Base-by-base conservation (phyloP, 2,113 vertebrate genomes). In the Gnathonemus longibarbis region DNA sequence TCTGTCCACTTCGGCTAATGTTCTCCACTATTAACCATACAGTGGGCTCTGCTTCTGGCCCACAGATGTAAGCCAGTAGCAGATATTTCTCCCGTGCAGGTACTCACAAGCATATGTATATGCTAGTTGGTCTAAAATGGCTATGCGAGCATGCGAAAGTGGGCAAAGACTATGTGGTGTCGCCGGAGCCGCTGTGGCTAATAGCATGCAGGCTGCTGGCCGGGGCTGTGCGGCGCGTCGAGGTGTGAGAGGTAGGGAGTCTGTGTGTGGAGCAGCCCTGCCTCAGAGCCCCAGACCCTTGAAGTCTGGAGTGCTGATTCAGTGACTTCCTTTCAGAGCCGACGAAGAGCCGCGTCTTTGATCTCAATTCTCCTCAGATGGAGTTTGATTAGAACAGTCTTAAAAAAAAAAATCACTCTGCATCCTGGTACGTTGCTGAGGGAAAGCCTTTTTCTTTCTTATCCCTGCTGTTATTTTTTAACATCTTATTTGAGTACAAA, bases 321-420 rank as follows among this genome's bases (percentile, higher is more conserved):
- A 92, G 89, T 92, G 89, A 88, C 91, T 91, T 92, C 50, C 88
- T 90, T 91, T 93, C 46, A 93, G 90, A 93, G 91, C 91, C 89
- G 10, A 90, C 85, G 70, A 83, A 90, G 89, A 83, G 19, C 91
- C 48, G 89, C 53, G 42, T 88, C 93, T 94, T 91, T 93, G 91
- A 92, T 91, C 92, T 93, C 85, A 88, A 89, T 89, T 89, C 90
- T 90, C 58, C 89, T 93, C 93, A 91, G 90, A 93, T 92, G 90
- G 90, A 92, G 58, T 94, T 93, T 93, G 93, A 94, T 94, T 93
- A 93, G 88, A 77, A 89, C 35, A 35, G 53, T 90, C 88, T 91
- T 84, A 88, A 89, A 91, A 45, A 45, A 45, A 90, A 91, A 90
- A 91, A 87, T 87, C 48, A 50, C 48, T 53, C 17, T 7, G 84